phyloP scores from a whole-genome alignment of 2,888 invertebrate genomes.

The Cyclophora albipunctata region DNA sequence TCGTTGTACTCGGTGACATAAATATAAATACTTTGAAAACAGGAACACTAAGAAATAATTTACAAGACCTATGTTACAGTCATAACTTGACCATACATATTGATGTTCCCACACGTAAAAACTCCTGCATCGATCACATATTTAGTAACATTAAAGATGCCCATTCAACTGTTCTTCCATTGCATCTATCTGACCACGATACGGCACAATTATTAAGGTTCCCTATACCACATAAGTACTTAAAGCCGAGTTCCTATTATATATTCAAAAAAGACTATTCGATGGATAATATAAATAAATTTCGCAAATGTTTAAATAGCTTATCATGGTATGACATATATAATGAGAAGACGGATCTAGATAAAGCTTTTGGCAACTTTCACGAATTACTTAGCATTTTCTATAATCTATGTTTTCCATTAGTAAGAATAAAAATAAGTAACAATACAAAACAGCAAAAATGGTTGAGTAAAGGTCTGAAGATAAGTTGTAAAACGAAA shows the following conservation, averaged over 20 bases:
- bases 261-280: not conserved
- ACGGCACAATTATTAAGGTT: too few species aligned
- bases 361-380: not conserved
- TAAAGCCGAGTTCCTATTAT: not conserved
- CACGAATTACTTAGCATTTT: not conserved
- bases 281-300: not conserved
- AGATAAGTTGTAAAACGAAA: not conserved
- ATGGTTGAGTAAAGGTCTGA: not conserved
- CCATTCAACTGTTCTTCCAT: not conserved
- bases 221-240: not conserved
- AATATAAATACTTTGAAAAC: not conserved
- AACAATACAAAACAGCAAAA: not conserved
- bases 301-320: not conserved
- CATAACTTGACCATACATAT: not conserved
- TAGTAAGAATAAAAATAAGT: not conserved
- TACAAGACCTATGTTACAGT: not conserved
- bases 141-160: not conserved
- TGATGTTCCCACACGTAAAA: not conserved
- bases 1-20: not conserved
- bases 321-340: not conserved
- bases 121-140: not conserved
- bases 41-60: not conserved
- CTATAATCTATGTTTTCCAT: not conserved
- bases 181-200: not conserved
- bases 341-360: not conserved